phyloP scores from a whole-genome alignment of 2,888 invertebrate species.

The Scrobipalpa costella region DNA sequence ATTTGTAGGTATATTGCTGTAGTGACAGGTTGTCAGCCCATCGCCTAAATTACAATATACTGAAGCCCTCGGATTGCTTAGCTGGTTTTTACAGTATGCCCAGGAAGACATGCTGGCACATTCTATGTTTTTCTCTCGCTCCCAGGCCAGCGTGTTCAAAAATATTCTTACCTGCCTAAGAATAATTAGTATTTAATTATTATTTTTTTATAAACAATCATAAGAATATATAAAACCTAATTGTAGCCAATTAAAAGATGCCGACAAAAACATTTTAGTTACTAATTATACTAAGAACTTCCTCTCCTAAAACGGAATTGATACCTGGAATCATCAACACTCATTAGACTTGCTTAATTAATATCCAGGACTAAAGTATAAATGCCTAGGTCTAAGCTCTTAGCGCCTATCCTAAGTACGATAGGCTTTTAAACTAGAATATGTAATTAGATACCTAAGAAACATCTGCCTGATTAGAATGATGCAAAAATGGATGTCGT shows the following conservation, averaged over 20 bases:
- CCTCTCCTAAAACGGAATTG: background rate
- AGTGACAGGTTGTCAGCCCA: too few species aligned
- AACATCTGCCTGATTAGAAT: constrained; percentile 19
- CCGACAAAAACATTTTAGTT: background rate
- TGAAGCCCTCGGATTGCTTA: too few species aligned
- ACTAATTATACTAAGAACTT: background rate
- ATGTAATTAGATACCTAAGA: background rate
- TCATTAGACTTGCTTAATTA: constrained; percentile 5
- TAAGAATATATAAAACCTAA: background rate
- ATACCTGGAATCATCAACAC: background rate
- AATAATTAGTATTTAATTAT: too few species aligned
- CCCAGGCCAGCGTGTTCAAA: too few species aligned
- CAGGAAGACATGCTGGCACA: too few species aligned
- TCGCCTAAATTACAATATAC: too few species aligned
- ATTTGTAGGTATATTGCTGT: too few species aligned
- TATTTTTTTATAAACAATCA: too few species aligned
- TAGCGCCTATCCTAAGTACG: background rate
- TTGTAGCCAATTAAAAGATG: background rate
- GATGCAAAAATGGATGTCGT: background rate
- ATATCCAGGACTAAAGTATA: background rate
- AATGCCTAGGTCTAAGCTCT: background rate
- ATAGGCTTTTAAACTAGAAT: background rate
- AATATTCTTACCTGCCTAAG: too few species aligned
- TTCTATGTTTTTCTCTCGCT: too few species aligned
- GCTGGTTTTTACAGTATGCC: too few species aligned